Base-by-base conservation (phyloP, 2,797 vertebrate genomes). In the Apodemus agrarius region DNA sequence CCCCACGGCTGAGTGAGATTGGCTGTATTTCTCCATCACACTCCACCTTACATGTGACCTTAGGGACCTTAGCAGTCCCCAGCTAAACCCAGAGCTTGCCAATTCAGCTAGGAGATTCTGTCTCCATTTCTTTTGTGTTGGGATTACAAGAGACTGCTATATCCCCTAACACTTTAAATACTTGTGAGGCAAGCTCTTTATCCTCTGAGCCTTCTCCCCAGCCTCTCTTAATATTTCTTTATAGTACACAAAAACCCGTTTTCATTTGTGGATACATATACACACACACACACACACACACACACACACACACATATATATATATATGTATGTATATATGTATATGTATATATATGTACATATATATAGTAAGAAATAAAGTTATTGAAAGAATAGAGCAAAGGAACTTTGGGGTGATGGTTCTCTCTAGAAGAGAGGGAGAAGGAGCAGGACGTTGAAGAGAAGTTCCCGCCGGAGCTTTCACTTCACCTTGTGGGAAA, bases 401-500 rank as follows among this genome's bases (percentile, higher is more conserved):
- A 94, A 72, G 11, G 9, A 89, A 54, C 63, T 80, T 79, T n/a
- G 89, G 89, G 34, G 52, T 79, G 8, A 63, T 69, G 11, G n/a
- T 67, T 83, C 37, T 92, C 13, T 92, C 49, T 52, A 12, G 14
- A 57, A 46, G 96, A 21, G 34, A 67, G 5, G 29, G 16, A 46
- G 49, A 89, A 61, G 34, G 43, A 69, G 8, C 89, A 57, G 13
- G 4, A 34, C 22, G 4, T 2, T 8, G 19, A 22, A 80, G 22
- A 95, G 31, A 96, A 12, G 65, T 43, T 69, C 67, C 84, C 85
- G 40, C n/a, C 72, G 31, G 21, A 75, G 29, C 8, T 72, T 90
- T 83, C 69, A 72, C 81, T 96, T 89, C 52, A 34, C 22, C 63
- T 86, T 89, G 57, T 63, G 52, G 34, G 93, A 95, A 21, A 82